Conservation (phyloP, 2,888 invertebrate species). For the Trimorus sp. region DNA sequence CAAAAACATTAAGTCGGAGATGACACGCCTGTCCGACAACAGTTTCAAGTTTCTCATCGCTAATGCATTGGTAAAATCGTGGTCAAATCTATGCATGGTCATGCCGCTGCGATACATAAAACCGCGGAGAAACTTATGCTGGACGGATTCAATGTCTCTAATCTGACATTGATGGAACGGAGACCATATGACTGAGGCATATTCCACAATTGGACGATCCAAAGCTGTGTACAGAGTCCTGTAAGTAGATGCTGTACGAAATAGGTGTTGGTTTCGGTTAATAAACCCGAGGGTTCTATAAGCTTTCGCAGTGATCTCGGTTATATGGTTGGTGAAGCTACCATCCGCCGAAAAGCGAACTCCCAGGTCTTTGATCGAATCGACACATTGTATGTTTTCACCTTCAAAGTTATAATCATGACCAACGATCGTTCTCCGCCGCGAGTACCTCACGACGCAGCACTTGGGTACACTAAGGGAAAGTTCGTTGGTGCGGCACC, state of each 20-base stretch:
- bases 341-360: not conserved
- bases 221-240: too few species aligned
- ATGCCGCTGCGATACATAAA: not conserved
- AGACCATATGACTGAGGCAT: not conserved
- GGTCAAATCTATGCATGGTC: not conserved
- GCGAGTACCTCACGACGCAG: not conserved
- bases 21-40: too few species aligned
- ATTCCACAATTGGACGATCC: too few species aligned
- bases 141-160: not conserved
- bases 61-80: not conserved
- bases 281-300: too few species aligned
- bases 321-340: too few species aligned
- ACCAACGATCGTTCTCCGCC: not conserved
- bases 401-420: not conserved
- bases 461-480: not conserved
- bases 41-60: too few species aligned
- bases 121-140: not conserved
- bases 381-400: not conserved
- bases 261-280: too few species aligned
- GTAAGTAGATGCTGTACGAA: too few species aligned
- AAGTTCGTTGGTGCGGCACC: not conserved
- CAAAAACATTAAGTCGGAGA: too few species aligned
- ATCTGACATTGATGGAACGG: not conserved
- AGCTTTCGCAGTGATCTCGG: too few species aligned
- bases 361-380: not conserved